Conservation (phyloP, 2,113 vertebrate genomes). For the Trochalopteron elliotii region DNA sequence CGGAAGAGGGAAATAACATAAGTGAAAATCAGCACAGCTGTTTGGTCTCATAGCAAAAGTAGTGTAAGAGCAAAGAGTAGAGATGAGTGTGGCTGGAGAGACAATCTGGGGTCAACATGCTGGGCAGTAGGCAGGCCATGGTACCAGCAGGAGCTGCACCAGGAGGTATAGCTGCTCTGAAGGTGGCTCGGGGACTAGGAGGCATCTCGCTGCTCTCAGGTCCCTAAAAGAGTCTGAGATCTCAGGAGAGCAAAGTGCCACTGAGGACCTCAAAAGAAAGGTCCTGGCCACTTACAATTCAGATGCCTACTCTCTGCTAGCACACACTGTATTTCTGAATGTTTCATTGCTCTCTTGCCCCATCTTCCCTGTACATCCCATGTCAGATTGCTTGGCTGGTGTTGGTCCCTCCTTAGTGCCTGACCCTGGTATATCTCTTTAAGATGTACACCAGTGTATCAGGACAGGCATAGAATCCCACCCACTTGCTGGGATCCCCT, state of each 20-base stretch:
- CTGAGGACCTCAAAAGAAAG: not conserved
- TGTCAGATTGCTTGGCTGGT: not conserved
- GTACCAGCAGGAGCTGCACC: not conserved
- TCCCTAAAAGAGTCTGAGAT: not conserved
- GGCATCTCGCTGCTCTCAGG: not conserved
- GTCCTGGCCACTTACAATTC: not conserved
- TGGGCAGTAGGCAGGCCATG: not conserved
- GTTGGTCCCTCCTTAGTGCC: not conserved
- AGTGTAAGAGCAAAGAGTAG: not conserved
- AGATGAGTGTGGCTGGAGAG: not conserved
- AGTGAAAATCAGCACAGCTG: not conserved
- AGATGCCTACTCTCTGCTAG: not conserved
- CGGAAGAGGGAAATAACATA: not conserved
- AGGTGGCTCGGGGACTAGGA: not conserved
- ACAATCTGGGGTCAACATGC: fast-evolving
- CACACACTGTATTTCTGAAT: not conserved
- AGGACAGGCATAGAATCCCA: not conserved
- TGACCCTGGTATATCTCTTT: not conserved
- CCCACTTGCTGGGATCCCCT: not conserved
- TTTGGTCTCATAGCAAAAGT: not conserved
- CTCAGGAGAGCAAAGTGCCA: not conserved
- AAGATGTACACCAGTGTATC: not conserved
- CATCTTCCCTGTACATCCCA: not conserved
- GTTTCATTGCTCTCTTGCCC: not conserved
- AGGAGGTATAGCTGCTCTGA: not conserved